Base-by-base conservation (phyloP, 2,797 vertebrate genomes). In the Chelonia mydas region DNA sequence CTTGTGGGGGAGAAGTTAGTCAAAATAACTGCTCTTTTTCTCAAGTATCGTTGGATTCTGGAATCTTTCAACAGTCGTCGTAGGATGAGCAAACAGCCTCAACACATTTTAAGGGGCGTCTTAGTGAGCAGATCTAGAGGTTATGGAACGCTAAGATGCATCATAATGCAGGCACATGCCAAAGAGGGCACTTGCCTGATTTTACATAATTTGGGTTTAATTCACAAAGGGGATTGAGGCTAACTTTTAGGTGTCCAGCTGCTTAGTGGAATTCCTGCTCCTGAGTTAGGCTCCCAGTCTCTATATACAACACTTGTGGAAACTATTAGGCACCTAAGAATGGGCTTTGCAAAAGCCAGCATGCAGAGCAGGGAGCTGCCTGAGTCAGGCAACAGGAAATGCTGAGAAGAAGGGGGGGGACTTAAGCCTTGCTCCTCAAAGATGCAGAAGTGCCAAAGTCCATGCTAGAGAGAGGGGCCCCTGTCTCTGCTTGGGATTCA, bases 1-100 rank as follows among this genome's bases (percentile, higher is more conserved):
- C 92, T 19, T 97, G 97, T 97, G 89, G 95, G 96, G 96, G 97
- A 97, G 94, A 94, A 97, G 94, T 97, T 97, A 97, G 96, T 96
- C 90, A 97, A 97, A 97, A 97, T 96, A 97, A 89, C 88, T 94
- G 93, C 83, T 85, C 96, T 94, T 95, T 76, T 97, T 86, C 94
- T 95, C 7, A 11, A 93, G 96, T 95, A 96, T 94, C 93, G 91
- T 84, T 76, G 92, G 92, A 89, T 96, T 96, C 89, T 93, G 74
- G 81, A 97, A 96, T 84, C 93, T 92, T 92, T 97, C 94, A 97
- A 94, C 93, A 96, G 95, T 95, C 93, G 89, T 95, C 87, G 68
- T 90, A 91, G 92, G 89, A 89, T 59, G 96, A 97, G 95, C 94
- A 95, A 93, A 90, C 94, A 92, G 93, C 94, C 92, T 27, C 5